Base-by-base conservation (phyloP, 2,113 vertebrate species). In the Bothrops jararaca region DNA sequence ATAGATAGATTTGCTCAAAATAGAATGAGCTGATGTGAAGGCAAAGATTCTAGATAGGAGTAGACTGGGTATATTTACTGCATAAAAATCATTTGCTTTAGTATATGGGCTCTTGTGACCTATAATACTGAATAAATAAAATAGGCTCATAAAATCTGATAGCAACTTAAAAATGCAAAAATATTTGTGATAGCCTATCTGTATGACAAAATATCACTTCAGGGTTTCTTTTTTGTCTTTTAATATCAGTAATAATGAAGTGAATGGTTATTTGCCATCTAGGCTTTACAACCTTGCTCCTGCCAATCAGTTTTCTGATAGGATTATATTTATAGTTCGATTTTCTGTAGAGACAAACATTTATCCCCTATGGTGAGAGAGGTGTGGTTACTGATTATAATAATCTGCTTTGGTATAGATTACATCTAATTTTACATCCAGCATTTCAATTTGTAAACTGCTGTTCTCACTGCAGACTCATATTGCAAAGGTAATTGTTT, bases 381-480 rank as follows among this genome's bases (percentile, higher is more conserved):
- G 23, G 6, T 86, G 34, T 86, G 3, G 89, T 94, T 92, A 94
- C n/a, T 91, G 88, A 12, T 58, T 74, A 10, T 50, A 86, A 91
- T 85, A 93, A 93, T 52, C 29, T 92, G 34, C 3, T 94, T 60
- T 74, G 9, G 87, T 89, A 89, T 9, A 95, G 86, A 92, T 90
- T 94, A 92, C 0, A 90, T 91, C 45, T 54, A 0, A 20, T 90
- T 95, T 96, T 95, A 34, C 54, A 92, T 89, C 29, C 54, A 86
- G 22, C 0, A 1, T 50, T 57, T 94, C 93, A 86, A 57, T 92
- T 91, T 90, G 39, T 15, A 85, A 5, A 86, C 0, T 88, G 53
- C 92, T 94, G 91, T 26, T 94, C 93, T 23, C 89, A 88, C 92
- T 7, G 1, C 18, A 3, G 0, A 45, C 15, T 39, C 52, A 88